phyloP scores from a whole-genome alignment of 2,797 vertebrate species.

The Spheniscus humboldti region DNA sequence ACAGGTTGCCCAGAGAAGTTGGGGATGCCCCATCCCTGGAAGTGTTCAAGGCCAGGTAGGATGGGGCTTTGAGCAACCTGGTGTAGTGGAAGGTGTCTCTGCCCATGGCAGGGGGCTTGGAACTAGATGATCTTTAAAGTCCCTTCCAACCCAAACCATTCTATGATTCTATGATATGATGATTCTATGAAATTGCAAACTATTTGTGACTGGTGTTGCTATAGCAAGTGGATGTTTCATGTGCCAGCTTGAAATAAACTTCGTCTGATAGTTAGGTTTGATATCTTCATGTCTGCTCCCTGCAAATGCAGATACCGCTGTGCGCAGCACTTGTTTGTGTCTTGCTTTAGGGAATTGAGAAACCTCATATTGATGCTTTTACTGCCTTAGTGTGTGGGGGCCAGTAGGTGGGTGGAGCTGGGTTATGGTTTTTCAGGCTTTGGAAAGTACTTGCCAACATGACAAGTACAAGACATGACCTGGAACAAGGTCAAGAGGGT shows the following conservation, averaged over 20 bases:
- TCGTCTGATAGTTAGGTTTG: not conserved
- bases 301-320: not conserved
- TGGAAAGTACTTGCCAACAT: not conserved
- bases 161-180: not conserved
- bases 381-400: not conserved
- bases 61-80: too few species aligned
- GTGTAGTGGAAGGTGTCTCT: too few species aligned
- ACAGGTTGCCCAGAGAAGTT: too few species aligned
- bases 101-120: too few species aligned
- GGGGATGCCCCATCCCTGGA: too few species aligned
- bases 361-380: not conserved
- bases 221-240: not conserved
- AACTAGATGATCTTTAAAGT: too few species aligned
- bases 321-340: not conserved
- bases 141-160: not conserved
- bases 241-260: not conserved
- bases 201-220: not conserved
- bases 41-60: too few species aligned
- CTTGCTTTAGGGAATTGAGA: not conserved
- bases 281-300: not conserved
- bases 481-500: not conserved
- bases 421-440: not conserved
- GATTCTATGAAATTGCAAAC: not conserved
- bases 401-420: not conserved
- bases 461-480: too few species aligned